Evolutionary conservation across 2,888 invertebrate genomes (phyloP), one percentile per base, ranked within the genome.

Genomic region (Scrobipalpa costella): DNA sequence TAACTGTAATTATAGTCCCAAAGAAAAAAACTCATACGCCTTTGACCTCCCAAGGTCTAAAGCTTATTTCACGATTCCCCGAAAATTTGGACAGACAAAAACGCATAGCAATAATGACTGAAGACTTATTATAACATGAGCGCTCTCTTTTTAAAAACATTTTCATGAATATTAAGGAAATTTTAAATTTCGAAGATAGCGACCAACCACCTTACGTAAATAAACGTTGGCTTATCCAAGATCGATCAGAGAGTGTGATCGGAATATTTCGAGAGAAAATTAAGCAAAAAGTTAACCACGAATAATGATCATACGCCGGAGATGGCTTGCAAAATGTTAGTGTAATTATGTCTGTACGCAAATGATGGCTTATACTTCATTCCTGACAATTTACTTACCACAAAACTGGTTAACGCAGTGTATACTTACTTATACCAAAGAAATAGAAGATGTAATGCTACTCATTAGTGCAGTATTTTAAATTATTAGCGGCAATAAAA

Each of bases 171-270:
- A 84, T 84, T 79, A 80, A 84, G 79, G 71, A 81, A 81, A 86
- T 84, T 84, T 84, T 79, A 80, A 83, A 79, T 44, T 44, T 44
- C 5, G 21, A 21, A 49, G 72, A 70, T 67, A 76, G 69, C 70
- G 71, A 78, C 73, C 77, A 78, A 83, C 79, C 76, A 76, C 79
- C 77, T 85, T 86, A 85, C 83, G 85, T 85, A 86, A 85, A 86
- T 85, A 77, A 83, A 81, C 76, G 78, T 74, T 69, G 68, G 67
- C 78, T 85, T 87, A 88, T 88, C 86, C 77, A 38, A 65, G 73
- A 75, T 78, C 83, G 78, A 85, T 84, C 83, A 72, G 76, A 69
- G 75, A 76, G 75, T 82, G 73, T 80, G 83, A 85, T 83, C 83
- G 70, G 81, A 84, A 79, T 85, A 80, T 77, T 74, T 67, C 66